Evolutionary conservation across 2,888 invertebrate species (phyloP).

Genomic region (Drosophila borealis): DNA sequence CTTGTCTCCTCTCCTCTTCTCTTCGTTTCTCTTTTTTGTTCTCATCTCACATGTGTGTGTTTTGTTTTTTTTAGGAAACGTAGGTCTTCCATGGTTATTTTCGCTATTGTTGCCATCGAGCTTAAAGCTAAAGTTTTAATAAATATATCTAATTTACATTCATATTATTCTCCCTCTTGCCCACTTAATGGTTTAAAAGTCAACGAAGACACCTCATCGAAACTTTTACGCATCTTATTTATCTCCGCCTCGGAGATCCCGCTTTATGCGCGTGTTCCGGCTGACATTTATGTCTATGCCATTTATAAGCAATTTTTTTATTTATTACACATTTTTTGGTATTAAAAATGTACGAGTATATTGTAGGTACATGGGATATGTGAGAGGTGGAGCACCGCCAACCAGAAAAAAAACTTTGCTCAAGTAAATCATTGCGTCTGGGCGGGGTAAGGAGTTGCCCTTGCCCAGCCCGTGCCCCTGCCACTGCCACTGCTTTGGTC

Average conservation of each 20-base stretch:
- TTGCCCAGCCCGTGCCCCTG: not conserved
- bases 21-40: no score
- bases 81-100: no score
- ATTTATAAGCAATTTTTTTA: conserved; percentile 61
- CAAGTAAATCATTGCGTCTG: conserved; percentile 67
- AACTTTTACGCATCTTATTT: conserved; percentile 25
- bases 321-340: conserved; percentile 75
- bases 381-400: conserved; percentile 4
- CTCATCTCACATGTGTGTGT: no score
- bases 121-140: not conserved
- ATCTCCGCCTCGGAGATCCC: conserved; percentile 12
- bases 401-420: conserved; percentile 41
- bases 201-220: conserved; percentile 18
- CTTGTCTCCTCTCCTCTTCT: no score
- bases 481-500: not conserved
- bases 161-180: not conserved
- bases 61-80: no score
- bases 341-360: conserved; percentile 69
- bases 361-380: conserved; percentile 16
- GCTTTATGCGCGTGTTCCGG: conserved; percentile 45
- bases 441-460: conserved; percentile 1
- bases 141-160: not conserved
- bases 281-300: conserved; percentile 70
- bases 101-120: no score
- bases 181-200: conserved; percentile 1